Evolutionary conservation across 2,888 invertebrate species (phyloP).

Genomic region (Minunthozetes semirufus): DNA sequence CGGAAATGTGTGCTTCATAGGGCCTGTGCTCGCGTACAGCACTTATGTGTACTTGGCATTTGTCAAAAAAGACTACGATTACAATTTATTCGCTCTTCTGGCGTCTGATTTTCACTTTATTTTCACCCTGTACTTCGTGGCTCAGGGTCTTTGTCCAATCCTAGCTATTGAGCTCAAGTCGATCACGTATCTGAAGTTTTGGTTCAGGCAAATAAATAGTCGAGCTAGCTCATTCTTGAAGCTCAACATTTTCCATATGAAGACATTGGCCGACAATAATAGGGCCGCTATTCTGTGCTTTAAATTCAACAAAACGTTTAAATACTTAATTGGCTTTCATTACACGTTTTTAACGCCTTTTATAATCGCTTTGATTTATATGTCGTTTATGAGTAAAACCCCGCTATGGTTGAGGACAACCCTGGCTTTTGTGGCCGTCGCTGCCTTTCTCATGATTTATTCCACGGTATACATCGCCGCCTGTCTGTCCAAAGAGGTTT

Average conservation of each 20-base stretch:
- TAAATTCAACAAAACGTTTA: not conserved
- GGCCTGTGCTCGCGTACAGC: not conserved
- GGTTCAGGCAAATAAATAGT: not conserved
- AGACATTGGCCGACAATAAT: not conserved
- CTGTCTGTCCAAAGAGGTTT: not conserved
- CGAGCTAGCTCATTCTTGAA: not conserved
- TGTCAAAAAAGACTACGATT: not conserved
- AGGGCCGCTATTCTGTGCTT: not conserved
- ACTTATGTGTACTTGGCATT: not conserved
- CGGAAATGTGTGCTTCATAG: not conserved
- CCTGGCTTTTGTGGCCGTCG: not conserved
- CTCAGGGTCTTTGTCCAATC: not conserved
- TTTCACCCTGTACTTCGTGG: not conserved
- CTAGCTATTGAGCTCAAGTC: not conserved
- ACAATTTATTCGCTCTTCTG: not conserved
- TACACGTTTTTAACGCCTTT: not conserved
- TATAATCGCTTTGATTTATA: not conserved
- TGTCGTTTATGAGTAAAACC: not conserved
- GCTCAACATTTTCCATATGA: not conserved
- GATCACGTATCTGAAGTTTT: not conserved
- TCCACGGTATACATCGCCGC: not conserved
- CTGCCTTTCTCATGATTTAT: not conserved
- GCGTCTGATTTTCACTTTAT: not conserved
- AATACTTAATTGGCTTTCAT: not conserved
- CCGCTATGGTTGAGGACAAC: not conserved